Evolutionary conservation across 2,888 invertebrate species (phyloP).

Genomic region (Camponotus fellah): DNA sequence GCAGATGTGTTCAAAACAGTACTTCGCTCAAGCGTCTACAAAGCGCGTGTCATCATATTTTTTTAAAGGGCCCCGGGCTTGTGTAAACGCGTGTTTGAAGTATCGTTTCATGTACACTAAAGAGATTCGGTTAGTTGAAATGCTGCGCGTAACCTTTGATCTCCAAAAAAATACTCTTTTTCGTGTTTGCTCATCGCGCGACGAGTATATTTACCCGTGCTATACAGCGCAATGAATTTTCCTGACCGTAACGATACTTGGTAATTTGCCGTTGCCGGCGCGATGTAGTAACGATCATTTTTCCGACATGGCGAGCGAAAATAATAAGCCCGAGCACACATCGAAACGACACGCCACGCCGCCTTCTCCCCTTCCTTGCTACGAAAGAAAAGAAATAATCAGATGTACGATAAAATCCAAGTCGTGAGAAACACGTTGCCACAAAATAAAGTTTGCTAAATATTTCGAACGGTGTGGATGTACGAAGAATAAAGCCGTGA

Average conservation of each 20-base stretch:
- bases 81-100: conserved; percentile 45
- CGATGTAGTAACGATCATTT: not conserved
- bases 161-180: conserved; percentile 54
- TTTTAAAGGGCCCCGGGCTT: conserved; percentile 37
- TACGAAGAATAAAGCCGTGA: not conserved
- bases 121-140: conserved; percentile 54
- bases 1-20: conserved; percentile 45
- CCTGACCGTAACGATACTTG: conserved; percentile 35
- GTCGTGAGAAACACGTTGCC: conserved; percentile 1
- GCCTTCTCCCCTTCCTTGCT: not conserved
- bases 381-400: conserved; percentile 6
- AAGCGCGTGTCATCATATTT: conserved; percentile 53
- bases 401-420: conserved; percentile 23
- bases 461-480: not conserved
- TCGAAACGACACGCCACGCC: not conserved
- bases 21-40: conserved; percentile 52
- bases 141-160: conserved; percentile 49
- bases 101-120: conserved; percentile 48
- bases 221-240: conserved; percentile 44
- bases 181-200: conserved; percentile 47
- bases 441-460: not conserved
- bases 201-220: conserved; percentile 39
- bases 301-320: not conserved
- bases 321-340: conserved; percentile 17
- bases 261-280: conserved; percentile 16